A percentile compares a stretch with the other conserved stretches of the same genome.
Evolutionary conservation across 1,140 invertebrate genomes (phyloP).

Genomic region (Polypedilum pembai): DNA sequence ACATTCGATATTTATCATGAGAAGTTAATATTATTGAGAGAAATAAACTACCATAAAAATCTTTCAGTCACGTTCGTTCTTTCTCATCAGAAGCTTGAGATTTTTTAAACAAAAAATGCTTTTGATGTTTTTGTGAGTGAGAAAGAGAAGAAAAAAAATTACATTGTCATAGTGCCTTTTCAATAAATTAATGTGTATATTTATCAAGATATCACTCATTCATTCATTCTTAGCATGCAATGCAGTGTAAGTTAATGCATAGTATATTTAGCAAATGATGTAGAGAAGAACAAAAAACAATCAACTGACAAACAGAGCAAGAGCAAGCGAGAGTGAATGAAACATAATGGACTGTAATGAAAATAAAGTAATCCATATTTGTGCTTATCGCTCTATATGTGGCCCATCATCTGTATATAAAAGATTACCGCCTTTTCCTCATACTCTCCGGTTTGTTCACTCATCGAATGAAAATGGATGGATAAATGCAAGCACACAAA

Average conservation of each 20-base stretch:
- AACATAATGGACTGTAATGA: conserved; percentile 24
- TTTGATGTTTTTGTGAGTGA: background rate
- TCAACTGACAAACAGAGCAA: background rate
- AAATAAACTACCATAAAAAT: background rate
- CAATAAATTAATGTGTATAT: no score
- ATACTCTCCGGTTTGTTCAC: no score
- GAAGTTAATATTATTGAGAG: background rate
- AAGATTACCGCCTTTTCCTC: background rate
- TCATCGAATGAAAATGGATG: no score
- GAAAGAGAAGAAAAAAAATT: background rate
- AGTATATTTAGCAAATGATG: conserved; percentile 5
- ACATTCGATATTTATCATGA: conserved; percentile 19
- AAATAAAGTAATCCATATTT: conserved; percentile 26
- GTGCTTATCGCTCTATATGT: background rate
- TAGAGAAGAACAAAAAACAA: background rate
- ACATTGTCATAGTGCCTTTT: background rate
- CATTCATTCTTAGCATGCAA: background rate
- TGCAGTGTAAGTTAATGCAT: conserved; percentile 5
- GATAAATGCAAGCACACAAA: no score
- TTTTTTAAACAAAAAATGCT: background rate
- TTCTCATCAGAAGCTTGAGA: background rate
- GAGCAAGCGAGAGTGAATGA: background rate
- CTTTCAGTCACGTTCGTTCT: background rate
- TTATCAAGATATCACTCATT: no score
- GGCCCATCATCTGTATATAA: background rate